These are phyloP conservation scores for Periparus ater DNA, from an alignment of 2,797 vertebrate genomes.

Conservation along the genomic window DNA sequence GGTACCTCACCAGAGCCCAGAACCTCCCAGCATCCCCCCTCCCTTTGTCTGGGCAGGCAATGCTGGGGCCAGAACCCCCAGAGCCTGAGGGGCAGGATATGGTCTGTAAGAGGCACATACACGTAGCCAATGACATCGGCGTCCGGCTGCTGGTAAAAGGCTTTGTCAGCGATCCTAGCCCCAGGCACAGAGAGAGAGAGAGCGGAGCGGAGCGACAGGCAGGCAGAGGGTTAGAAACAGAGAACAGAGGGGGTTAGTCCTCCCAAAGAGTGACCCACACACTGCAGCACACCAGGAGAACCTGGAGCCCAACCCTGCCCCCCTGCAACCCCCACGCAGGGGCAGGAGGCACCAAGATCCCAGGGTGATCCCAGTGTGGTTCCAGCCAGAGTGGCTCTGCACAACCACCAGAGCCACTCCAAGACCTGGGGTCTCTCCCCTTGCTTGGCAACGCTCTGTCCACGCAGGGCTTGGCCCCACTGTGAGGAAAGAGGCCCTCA, in stretches of 20 bases:
- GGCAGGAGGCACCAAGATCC: neutral
- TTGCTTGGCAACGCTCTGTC: neutral
- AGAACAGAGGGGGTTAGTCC: slow-evolving; percentile 71
- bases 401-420: rapidly evolving
- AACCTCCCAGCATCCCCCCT: neutral
- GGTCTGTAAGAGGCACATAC: slow-evolving; percentile 85
- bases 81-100: neutral
- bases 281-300: neutral
- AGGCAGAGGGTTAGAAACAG: slow-evolving; percentile 76
- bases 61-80: neutral
- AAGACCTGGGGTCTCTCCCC: neutral
- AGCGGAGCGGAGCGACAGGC: slow-evolving; percentile 58
- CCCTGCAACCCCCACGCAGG: rapidly evolving
- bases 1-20: neutral
- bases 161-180: slow-evolving; percentile 97
- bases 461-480: neutral
- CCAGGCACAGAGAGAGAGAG: slow-evolving; percentile 56
- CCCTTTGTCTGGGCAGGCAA: neutral
- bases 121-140: slow-evolving; percentile 97
- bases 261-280: neutral
- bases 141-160: slow-evolving; percentile 99
- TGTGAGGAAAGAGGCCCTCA: neutral
- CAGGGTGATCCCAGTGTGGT: neutral
- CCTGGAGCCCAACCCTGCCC: neutral
- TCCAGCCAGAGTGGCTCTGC: neutral